Base-by-base conservation (phyloP, 2,113 vertebrate species). In the Emydura subglobosa region DNA sequence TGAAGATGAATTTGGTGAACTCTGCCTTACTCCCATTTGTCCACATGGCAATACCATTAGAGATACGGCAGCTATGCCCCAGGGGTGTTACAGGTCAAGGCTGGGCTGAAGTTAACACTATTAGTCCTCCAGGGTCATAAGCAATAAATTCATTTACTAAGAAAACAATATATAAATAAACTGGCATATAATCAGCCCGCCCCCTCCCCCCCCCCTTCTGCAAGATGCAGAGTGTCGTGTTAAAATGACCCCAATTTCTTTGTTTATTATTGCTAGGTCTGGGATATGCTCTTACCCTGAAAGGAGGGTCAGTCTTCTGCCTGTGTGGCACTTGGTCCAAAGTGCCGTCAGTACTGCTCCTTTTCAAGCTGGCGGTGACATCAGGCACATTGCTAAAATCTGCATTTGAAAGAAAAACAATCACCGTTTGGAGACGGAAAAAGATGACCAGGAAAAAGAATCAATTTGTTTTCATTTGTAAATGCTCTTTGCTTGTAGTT, bases 381-480 rank as follows among this genome's bases (percentile, higher is more conserved):
- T 98, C 98, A 57, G 98, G 98, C 51, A 99, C 98, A 4, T 98
- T 98, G 95, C 97, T 98, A 84, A 99, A 98, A 95, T 98, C 98
- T 99, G 96, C 91, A 94, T 91, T 85, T 22, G 27, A 92, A 97
- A 85, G 34, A 90, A 97, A 87, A 94, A 50, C 10, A 19, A 27
- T 1, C 10, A 39, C 8, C 59, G 72, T 47, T 90, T 65, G 96
- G 79, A 95, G 3, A n/a, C 5, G 49, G 82, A 95, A 5, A 87
- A 1, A 87, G 21, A 89, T 21, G 68, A 21, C 14, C 31, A 95
- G 76, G 24, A 83, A 31, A 85, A 59, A 7, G 5, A 7, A 31
- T 13, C 5, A 19, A 81, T 79, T 93, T 86, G 10, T 17, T 93
- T 91, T 93, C 83, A 87, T 79, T 83, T 90, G 78, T 22, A 74